phyloP scores from a whole-genome alignment of 2,888 invertebrate genomes.

The Geotrupes spiniger region DNA sequence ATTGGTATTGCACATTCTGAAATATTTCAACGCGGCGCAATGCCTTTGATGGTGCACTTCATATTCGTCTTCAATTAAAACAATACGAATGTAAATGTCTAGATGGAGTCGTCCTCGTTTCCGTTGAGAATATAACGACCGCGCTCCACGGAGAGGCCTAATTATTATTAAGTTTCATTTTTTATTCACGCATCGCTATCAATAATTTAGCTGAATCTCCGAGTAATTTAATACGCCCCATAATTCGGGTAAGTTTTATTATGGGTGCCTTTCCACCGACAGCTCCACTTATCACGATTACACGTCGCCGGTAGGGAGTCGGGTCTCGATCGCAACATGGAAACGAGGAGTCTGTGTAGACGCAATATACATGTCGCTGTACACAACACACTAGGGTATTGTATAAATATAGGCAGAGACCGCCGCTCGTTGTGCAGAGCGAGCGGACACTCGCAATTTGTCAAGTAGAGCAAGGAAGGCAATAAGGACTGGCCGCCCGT shows the following conservation, averaged over 20 bases:
- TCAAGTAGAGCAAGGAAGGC: slow-evolving; percentile 16
- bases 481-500: slow-evolving; percentile 11
- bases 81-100: too few relatives aligned
- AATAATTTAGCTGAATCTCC: slow-evolving; percentile 12
- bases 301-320: slow-evolving; percentile 26
- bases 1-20: slow-evolving; percentile 3
- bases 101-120: too few relatives aligned
- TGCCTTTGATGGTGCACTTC: too few relatives aligned
- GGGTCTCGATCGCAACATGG: slow-evolving; percentile 16
- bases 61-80: too few relatives aligned
- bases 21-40: slow-evolving; percentile 1
- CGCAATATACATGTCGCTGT: slow-evolving; percentile 12
- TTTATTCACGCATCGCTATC: slow-evolving; percentile 8
- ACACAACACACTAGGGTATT: slow-evolving; percentile 12
- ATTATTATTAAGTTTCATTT: not conserved
- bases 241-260: slow-evolving; percentile 27
- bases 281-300: slow-evolving; percentile 28
- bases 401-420: slow-evolving; percentile 13
- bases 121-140: too few relatives aligned
- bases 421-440: slow-evolving; percentile 13
- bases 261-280: slow-evolving; percentile 22
- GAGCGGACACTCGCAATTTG: slow-evolving; percentile 22
- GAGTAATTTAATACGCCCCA: slow-evolving; percentile 27
- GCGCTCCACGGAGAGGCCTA: too few relatives aligned
- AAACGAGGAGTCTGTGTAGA: slow-evolving; percentile 16